phyloP scores from a whole-genome alignment of 2,888 invertebrate genomes.

The Drosophila vallismaia region DNA sequence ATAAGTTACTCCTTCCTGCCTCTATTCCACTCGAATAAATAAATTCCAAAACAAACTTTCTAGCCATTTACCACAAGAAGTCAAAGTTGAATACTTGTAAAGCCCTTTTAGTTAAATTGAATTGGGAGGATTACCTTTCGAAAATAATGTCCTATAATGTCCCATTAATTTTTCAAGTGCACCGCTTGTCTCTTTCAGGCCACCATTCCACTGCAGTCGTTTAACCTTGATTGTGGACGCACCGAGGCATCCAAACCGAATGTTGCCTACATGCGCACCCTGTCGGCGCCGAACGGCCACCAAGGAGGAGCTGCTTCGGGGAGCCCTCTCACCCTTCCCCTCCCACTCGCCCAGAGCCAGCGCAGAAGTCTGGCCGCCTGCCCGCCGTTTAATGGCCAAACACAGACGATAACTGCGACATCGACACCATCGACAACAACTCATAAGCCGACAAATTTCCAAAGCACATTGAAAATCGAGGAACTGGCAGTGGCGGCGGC shows the following conservation, averaged over 20 bases:
- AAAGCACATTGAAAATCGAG: conserved; percentile 82
- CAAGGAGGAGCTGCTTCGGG: conserved; percentile 27
- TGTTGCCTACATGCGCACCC: conserved; percentile 81
- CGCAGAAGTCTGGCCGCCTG: conserved; percentile 67
- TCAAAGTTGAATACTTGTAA: too few species aligned
- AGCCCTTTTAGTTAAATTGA: too few species aligned
- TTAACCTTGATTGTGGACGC: conserved; percentile 83
- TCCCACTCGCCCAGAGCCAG: conserved; percentile 50
- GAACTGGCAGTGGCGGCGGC: conserved; percentile 62
- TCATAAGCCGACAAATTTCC: conserved; percentile 81
- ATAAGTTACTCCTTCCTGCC: conserved; percentile 44
- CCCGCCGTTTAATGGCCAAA: conserved; percentile 55
- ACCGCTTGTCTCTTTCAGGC: conserved; percentile 70
- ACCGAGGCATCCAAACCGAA: conserved; percentile 70
- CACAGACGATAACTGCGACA: conserved; percentile 54
- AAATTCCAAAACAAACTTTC: background rate
- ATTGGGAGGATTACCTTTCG: too few species aligned
- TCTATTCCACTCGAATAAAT: conserved; percentile 23
- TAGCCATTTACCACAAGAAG: too few species aligned
- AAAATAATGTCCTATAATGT: background rate
- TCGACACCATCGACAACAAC: conserved; percentile 54
- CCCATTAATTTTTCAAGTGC: conserved; percentile 17
- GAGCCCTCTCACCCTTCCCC: conserved; percentile 17
- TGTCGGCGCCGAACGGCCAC: conserved; percentile 80
- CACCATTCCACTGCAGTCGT: conserved; percentile 84